Conservation (phyloP, 2,888 invertebrate species). For the Neocrepidodera transversa region DNA sequence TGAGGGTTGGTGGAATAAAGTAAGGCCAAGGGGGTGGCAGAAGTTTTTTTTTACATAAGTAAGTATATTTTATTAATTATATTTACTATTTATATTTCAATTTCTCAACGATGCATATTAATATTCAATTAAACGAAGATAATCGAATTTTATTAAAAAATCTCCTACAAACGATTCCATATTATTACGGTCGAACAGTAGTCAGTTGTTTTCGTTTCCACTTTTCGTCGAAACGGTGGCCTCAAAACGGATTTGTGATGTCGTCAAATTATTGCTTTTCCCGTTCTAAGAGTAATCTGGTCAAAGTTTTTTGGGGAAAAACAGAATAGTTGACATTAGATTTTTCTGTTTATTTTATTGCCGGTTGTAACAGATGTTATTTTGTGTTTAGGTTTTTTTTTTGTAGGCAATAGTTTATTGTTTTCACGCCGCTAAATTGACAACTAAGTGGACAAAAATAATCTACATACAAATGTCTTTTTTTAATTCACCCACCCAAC, state of each 20-base stretch:
- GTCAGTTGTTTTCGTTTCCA: conserved; percentile 5
- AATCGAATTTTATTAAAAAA: conserved; percentile 1
- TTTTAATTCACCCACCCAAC: not conserved
- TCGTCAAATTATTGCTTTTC: conserved; percentile 18
- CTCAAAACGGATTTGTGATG: conserved; percentile 4
- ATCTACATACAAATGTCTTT: not conserved
- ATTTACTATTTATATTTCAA: too few relatives aligned
- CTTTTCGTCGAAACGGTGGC: conserved; percentile 15
- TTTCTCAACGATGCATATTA: too few relatives aligned
- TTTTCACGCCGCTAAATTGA: not conserved
- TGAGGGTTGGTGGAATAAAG: too few relatives aligned
- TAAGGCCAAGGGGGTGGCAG: too few relatives aligned
- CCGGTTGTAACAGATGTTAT: conserved; percentile 6
- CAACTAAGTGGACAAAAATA: too few relatives aligned
- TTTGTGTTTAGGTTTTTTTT: not conserved
- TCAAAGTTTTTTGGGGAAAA: conserved; percentile 1
- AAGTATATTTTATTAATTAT: too few relatives aligned
- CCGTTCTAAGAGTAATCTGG: conserved; percentile 9
- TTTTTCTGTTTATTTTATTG: conserved; percentile 7
- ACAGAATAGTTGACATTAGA: not conserved
- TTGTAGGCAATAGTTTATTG: not conserved
- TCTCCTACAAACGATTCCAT: not conserved
- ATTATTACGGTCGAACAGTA: not conserved
- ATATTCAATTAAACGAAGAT: too few relatives aligned
- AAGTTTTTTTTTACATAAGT: too few relatives aligned